Evolutionary conservation across 1,140 invertebrate species (phyloP), one percentile per base, ranked within the genome.

Genomic region (Paralvinella palmiformis): DNA sequence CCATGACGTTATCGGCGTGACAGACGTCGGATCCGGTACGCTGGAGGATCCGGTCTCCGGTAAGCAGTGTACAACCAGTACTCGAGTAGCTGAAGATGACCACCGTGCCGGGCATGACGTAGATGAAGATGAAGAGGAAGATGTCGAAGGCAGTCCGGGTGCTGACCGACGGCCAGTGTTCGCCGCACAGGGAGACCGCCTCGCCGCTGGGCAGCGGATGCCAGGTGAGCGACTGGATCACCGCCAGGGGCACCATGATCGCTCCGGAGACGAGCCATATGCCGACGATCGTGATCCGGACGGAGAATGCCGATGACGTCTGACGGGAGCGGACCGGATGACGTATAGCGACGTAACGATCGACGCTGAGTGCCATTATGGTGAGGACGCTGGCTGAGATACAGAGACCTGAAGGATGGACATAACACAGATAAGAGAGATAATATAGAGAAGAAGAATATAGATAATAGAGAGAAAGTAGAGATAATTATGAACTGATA

Each of bases 31-130:
- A 74, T 52, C 70, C 69, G 48, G 74, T 69, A 27, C 72, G 50
- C 27, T 69, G 61, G 15, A 76, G 59, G 5, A 41, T 55, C 37
- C 52, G 44, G 67, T 84, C 83, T 53, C 84, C 83, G 1, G 85
- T 85, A 74, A 88, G 89, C 15, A 90, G 78, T 20, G 85, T 84
- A 36, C 85, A 80, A 0, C 88, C 88, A 85, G 89, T 90, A 71
- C 88, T 78, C 0, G 86, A 84, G 73, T 90, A 90, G 0, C 87
- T 85, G 29, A 87, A 82, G 57, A 89, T 86, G 32, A 89, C 85
- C 63, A 83, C 82, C n/a, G 61, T 62, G n/a, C 88, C 88, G 4
- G 89, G 89, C 60, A 89, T 83, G 6, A 86, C 85, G 71, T 90
- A 90, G 36, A 90, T 87, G 35, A 89, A 74, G 0, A 86, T 81